Evolutionary conservation across 2,888 invertebrate genomes (phyloP).

Genomic region (Morpho achilles): DNA sequence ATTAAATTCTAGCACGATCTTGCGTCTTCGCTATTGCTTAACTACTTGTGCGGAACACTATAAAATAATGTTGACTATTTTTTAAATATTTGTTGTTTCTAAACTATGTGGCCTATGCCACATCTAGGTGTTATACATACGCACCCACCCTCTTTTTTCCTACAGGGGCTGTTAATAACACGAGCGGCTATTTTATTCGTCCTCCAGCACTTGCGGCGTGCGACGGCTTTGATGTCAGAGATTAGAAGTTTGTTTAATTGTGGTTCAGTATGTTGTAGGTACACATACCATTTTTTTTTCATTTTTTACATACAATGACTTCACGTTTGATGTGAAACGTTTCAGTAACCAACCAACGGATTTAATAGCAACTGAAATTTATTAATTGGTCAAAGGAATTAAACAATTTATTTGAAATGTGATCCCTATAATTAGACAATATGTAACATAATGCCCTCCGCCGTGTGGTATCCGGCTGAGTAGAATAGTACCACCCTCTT

Average conservation of each 20-base stretch:
- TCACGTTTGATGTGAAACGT: conserved; percentile 32
- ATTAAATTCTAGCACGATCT: too few species aligned
- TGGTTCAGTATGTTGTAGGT: conserved; percentile 32
- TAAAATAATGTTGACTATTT: not conserved
- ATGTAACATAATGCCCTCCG: too few species aligned
- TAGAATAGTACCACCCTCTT: too few species aligned
- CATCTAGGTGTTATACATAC: conserved; percentile 27
- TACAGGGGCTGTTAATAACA: conserved; percentile 71
- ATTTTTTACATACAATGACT: conserved; percentile 31
- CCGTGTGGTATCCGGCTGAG: too few species aligned
- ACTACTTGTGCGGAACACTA: too few species aligned
- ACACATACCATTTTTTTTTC: too few species aligned
- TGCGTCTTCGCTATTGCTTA: too few species aligned
- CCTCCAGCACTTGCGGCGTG: conserved; percentile 64
- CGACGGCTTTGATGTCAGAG: conserved; percentile 68
- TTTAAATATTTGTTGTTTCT: not conserved
- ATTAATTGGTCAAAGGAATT: too few species aligned
- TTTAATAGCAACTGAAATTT: too few species aligned
- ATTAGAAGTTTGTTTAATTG: conserved; percentile 62
- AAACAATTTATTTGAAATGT: too few species aligned
- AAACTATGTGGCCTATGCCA: conserved; percentile 15
- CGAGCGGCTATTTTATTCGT: conserved; percentile 73
- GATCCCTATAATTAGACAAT: too few species aligned
- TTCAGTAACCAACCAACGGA: conserved; percentile 6
- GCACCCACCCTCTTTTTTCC: conserved; percentile 44